These are phyloP conservation scores for Pleuronectes platessa DNA, from an alignment of 2,113 vertebrate species.

Conservation along the genomic window DNA sequence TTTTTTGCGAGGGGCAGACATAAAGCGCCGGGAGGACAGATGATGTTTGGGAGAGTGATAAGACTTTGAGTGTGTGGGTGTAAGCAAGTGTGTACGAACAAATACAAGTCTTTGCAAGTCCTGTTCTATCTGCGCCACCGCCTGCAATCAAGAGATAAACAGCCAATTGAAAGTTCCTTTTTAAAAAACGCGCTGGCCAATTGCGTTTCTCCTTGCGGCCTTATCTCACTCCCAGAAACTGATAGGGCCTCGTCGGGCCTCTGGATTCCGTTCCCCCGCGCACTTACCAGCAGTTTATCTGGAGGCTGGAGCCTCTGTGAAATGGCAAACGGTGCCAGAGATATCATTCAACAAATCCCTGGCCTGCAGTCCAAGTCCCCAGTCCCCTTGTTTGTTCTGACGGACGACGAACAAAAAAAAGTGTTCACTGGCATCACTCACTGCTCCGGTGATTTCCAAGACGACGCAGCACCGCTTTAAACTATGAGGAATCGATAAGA, in stretches of 20 bases:
- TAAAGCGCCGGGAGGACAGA: not conserved
- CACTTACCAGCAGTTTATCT: constrained; percentile 81
- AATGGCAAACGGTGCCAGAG: constrained; percentile 75
- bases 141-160: constrained; percentile 75
- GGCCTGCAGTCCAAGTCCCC: constrained; percentile 39
- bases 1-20: not conserved
- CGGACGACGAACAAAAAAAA: not conserved
- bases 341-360: constrained; percentile 71
- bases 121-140: constrained; percentile 49
- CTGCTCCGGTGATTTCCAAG: constrained; percentile 9
- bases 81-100: constrained; percentile 26
- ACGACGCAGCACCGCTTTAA: constrained; percentile 11
- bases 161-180: constrained; percentile 72
- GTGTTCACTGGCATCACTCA: constrained; percentile 26
- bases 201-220: constrained; percentile 60
- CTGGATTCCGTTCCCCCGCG: constrained; percentile 80
- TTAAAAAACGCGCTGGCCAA: constrained; percentile 67
- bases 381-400: constrained; percentile 41
- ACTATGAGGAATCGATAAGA: constrained; percentile 11
- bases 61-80: constrained; percentile 13
- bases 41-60: constrained; percentile 22
- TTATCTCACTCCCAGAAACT: constrained; percentile 83
- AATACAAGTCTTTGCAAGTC: constrained; percentile 21
- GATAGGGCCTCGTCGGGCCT: constrained; percentile 75
- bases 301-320: constrained; percentile 76